Evolutionary conservation across 2,113 vertebrate species (phyloP).

Genomic region (Agelaius phoeniceus): DNA sequence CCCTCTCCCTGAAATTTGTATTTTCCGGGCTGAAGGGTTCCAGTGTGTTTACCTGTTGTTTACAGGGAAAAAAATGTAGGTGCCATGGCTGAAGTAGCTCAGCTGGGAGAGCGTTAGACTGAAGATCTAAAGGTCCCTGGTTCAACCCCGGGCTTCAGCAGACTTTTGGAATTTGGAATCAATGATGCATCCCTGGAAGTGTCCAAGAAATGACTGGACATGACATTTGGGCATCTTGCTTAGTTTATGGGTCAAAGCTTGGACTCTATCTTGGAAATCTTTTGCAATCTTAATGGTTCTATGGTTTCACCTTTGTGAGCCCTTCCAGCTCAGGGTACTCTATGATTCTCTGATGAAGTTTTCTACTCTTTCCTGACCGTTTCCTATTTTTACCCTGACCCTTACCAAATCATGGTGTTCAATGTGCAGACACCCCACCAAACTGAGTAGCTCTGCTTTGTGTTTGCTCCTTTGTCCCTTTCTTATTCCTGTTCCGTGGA

Average conservation of each 20-base stretch:
- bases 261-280: not conserved
- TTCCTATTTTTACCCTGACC: not conserved
- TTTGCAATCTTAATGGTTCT: not conserved
- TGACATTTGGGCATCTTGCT: not conserved
- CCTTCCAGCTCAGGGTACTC: not conserved
- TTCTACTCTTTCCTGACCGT: not conserved
- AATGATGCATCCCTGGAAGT: not conserved
- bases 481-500: not conserved
- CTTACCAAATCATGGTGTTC: not conserved
- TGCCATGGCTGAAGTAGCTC: not conserved
- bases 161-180: not conserved
- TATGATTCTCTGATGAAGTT: not conserved
- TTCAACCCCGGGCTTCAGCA: not conserved
- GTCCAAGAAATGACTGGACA: not conserved
- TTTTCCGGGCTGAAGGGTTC: too few species aligned
- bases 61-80: fast-evolving
- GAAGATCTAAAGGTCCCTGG: not conserved
- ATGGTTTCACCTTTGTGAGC: not conserved
- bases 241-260: not conserved
- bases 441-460: not conserved
- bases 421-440: fast-evolving
- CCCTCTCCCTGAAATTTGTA: too few species aligned
- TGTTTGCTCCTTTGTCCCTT: not conserved
- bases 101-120: not conserved
- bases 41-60: not conserved